Base-by-base conservation (phyloP, 2,888 invertebrate species). In the Eudemis profundana region DNA sequence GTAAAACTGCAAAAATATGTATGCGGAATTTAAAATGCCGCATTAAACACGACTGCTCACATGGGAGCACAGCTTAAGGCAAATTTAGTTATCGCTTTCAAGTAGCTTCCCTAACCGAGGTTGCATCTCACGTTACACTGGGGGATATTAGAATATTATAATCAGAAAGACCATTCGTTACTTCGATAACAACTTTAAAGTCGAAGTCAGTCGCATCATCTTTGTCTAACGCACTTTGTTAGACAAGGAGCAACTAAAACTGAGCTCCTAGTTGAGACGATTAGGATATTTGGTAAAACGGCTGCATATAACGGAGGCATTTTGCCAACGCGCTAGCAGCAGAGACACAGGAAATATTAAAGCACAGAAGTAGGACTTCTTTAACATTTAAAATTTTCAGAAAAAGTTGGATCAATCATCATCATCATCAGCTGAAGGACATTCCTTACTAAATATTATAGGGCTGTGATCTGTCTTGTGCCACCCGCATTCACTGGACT, bases 241-340 rank as follows among this genome's bases (percentile, higher is more conserved):
- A n/a, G n/a, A n/a, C n/a, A n/a, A n/a, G 29, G 50, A 33, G 33
- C 21, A 23, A 56, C 42, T 33, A 40, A 49, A n/a, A n/a, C 10
- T 8, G n/a, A 40, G 17, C 8, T 49, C 5, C 4, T 12, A 12
- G 17, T 17, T 14, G 4, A 8, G 17, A 47, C 17, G n/a, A 42
- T 56, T 46, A 7, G 36, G 19, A 27, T 49, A 50, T 42, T 21
- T 51, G 27, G 51, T 61, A 33, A 53, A 17, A 23, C 33, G 33
- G 38, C 61, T 38, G 38, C 46, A 36, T 21, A 17, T 27, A 44
- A 17, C 44, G 12, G 27, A 33, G 67, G 67, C 66, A 63, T 44
- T 57, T 51, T 59, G 67, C 67, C 67, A 67, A 59, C 51, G 21
- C 47, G 56, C 51, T 49, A 44, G 44, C 23, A 27, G 56, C 23